Conservation (phyloP, 2,797 vertebrate genomes). For the Poeciliopsis paucimaculata region DNA sequence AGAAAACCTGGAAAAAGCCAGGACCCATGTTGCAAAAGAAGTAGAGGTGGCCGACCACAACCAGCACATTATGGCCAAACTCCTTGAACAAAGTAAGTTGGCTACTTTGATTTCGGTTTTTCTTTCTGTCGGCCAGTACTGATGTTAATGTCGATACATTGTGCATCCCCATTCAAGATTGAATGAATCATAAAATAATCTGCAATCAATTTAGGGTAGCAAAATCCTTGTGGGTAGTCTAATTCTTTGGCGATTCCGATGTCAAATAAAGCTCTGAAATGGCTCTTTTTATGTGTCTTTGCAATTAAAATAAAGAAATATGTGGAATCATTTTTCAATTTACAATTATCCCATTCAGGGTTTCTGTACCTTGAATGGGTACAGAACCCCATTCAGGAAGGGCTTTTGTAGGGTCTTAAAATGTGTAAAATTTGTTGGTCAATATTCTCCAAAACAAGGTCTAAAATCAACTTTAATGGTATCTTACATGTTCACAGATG, state of each 20-base stretch:
- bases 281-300: neutral
- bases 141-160: too few species aligned
- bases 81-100: conserved; percentile 92
- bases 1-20: conserved; percentile 93
- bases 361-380: too few species aligned
- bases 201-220: neutral
- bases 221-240: neutral
- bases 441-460: neutral
- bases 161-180: neutral
- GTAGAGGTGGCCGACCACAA: conserved; percentile 90
- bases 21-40: conserved; percentile 88
- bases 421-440: neutral
- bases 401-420: neutral
- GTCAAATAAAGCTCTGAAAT: neutral
- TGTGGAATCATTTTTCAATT: too few species aligned
- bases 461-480: neutral
- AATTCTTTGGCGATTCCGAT: neutral
- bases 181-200: neutral
- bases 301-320: neutral
- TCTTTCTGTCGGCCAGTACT: neutral
- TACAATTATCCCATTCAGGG: too few species aligned
- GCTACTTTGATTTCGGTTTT: conserved; percentile 1
- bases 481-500: neutral
- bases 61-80: conserved; percentile 91
- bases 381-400: neutral